phyloP scores from a whole-genome alignment of 2,797 vertebrate species.

The Prunella strophiata region DNA sequence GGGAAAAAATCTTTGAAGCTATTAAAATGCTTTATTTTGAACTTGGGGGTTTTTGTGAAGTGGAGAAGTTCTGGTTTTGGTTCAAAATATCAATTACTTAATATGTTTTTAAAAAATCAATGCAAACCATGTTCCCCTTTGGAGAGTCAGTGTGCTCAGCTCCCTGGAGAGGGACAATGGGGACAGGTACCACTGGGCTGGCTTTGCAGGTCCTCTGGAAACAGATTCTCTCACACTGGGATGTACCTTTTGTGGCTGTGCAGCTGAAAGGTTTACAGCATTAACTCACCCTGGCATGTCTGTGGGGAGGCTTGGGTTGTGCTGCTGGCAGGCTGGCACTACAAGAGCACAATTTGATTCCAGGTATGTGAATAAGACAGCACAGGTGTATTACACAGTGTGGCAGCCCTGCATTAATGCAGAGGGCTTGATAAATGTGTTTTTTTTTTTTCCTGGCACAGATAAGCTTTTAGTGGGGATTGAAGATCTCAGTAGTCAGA shows the following conservation, averaged over 20 bases:
- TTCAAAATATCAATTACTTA: background rate
- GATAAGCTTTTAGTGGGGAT: background rate
- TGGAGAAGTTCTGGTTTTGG: background rate
- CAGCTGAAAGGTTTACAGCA: background rate
- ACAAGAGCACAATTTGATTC: background rate
- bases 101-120: background rate
- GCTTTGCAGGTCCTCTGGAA: background rate
- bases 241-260: background rate
- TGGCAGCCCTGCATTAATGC: background rate
- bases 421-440: background rate
- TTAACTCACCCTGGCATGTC: background rate
- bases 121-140: background rate
- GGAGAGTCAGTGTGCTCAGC: rapidly evolving
- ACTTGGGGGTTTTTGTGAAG: rapidly evolving
- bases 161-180: background rate
- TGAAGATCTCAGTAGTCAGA: background rate
- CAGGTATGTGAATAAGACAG: background rate
- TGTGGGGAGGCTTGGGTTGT: background rate
- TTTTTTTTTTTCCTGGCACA: background rate
- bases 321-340: background rate
- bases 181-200: too few species aligned
- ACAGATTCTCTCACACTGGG: rapidly evolving
- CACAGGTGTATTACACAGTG: background rate
- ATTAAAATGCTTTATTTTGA: background rate
- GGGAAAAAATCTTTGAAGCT: background rate